Evolutionary conservation across 2,113 vertebrate species (phyloP).

Genomic region (Odontesthes bonariensis): DNA sequence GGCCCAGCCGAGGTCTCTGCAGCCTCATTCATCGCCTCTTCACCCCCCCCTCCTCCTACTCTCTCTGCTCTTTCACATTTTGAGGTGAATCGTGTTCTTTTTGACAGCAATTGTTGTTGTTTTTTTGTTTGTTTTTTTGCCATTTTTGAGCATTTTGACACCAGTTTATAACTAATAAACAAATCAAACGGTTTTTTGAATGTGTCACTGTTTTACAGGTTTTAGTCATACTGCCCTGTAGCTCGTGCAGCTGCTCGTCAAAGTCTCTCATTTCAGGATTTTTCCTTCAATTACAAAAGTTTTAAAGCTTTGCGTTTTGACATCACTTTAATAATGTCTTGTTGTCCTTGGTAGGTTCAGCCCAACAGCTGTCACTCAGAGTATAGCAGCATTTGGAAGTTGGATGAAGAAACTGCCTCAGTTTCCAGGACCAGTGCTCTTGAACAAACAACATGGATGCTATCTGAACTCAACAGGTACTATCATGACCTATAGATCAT

Average conservation of each 20-base stretch:
- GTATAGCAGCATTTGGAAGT: neutral
- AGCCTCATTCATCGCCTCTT: constrained; percentile 12
- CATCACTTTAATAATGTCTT: too few species aligned
- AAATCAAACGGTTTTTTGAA: too few species aligned
- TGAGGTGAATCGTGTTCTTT: constrained; percentile 53
- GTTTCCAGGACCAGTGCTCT: constrained; percentile 9
- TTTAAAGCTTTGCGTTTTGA: too few species aligned
- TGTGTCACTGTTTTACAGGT: too few species aligned
- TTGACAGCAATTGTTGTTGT: neutral
- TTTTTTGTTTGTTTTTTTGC: neutral
- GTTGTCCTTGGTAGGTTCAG: constrained; percentile 34
- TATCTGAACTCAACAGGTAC: constrained; percentile 55
- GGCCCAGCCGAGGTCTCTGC: neutral
- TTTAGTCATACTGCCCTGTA: too few species aligned
- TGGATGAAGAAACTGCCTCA: constrained; percentile 8
- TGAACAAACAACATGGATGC: constrained; percentile 21
- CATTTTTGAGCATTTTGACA: neutral
- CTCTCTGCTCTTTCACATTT: constrained; percentile 59
- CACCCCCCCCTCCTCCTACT: constrained; percentile 54
- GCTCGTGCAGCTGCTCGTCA: too few species aligned
- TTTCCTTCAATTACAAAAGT: neutral
- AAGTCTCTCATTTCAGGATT: neutral
- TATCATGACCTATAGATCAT: neutral
- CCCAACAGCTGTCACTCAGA: constrained; percentile 49
- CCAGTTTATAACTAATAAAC: neutral